Conservation (phyloP, 2,113 vertebrate species). For the Siniperca knerii region DNA sequence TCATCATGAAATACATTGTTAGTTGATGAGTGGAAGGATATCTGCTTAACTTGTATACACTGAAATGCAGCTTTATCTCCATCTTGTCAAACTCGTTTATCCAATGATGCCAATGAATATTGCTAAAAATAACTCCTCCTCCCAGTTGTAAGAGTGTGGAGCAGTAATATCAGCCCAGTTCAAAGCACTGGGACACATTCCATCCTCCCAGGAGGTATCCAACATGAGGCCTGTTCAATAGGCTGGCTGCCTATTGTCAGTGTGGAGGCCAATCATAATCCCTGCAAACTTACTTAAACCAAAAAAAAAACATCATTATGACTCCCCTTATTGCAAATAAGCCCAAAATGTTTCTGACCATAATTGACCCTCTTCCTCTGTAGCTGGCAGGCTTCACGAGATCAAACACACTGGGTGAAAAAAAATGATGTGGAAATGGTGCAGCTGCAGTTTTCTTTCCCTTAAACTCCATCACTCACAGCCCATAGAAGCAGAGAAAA, state of each 20-base stretch:
- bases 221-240: constrained; percentile 14
- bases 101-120: neutral
- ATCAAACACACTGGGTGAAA: neutral
- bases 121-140: constrained; percentile 22
- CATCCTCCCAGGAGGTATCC: constrained; percentile 49
- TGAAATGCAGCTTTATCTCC: neutral
- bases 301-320: neutral
- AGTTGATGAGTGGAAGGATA: neutral
- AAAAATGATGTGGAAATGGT: neutral
- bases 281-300: neutral
- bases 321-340: neutral
- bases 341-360: neutral
- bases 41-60: neutral
- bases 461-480: constrained; percentile 34
- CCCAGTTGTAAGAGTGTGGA: constrained; percentile 7
- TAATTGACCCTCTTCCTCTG: neutral
- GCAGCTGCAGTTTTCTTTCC: constrained; percentile 21
- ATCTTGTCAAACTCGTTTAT: constrained; percentile 8
- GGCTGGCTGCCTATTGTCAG: constrained; percentile 28
- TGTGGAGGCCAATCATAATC: constrained; percentile 5
- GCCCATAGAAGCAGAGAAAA: neutral
- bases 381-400: neutral
- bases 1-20: neutral
- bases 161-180: constrained; percentile 1
- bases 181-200: constrained; percentile 56